Base-by-base conservation (phyloP, 1,140 invertebrate species). In the Platyura marginata region DNA sequence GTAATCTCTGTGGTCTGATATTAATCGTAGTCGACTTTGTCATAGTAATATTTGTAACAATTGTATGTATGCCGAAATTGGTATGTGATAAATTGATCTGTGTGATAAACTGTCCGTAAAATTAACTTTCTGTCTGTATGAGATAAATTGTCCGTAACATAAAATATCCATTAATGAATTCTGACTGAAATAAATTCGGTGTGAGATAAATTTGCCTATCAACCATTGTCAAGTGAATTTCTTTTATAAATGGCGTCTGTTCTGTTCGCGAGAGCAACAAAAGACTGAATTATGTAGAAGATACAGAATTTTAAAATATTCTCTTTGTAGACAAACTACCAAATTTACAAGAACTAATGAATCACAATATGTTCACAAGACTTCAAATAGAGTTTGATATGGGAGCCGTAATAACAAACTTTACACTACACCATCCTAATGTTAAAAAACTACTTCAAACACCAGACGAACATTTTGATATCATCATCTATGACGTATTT, bases 401-500 rank as follows among this genome's bases (percentile, higher is more conserved):
- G 6, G 34, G 10, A 10, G 16, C 10, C 6, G 6, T n/a, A 10
- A 5, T 36, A 18, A 18, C 16, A n/a, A 21, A 23, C 3, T 40
- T 3, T 20, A 16, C 21, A 23, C 2, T 23, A 13, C 11, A 9
- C 2, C 21, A 21, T 40, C 21, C 10, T 2, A 40, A 40, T 40
- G 6, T 40, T 23, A n/a, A 8, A 25, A 15, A 44, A 21, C 37
- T 51, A 45, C 6, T 42, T n/a, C 1, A 47, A 48, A 4, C 40
- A 48, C n/a, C n/a, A n/a, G 21, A 6, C 38, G 10, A 49, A 46
- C 3, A 51, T 9, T 62, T 51, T 20, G 59, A 62, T 44, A 52
- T 52, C 2, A 54, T 62, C 9, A 57, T 62, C 22, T 40, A 36
- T n/a, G 59, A 62, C 46, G 46, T 57, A 13, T 62, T 62, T 22